Base-by-base conservation (phyloP, 2,113 vertebrate genomes). In the Calidris pygmaea region DNA sequence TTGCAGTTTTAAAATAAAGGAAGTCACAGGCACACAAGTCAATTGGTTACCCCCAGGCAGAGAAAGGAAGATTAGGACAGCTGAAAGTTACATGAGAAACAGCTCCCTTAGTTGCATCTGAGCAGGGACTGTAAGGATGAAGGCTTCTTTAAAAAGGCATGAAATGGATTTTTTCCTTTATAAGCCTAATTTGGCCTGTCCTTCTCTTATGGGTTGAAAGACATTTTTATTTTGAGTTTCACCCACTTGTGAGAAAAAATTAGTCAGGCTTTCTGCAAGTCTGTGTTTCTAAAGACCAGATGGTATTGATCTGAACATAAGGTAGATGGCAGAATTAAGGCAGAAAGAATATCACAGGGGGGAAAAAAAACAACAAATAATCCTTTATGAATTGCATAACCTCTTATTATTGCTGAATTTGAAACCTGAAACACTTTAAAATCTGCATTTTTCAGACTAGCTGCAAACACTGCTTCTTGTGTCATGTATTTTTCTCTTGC, bases 271-370 rank as follows among this genome's bases (percentile, higher is more conserved):
- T 92, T 92, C 48, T 89, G 43, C 30, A 79, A 70, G 56, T 68
- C 19, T 79, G 12, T 85, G 27, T 85, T 94, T 85, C 35, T 87
- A 37, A 79, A 79, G 89, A 83, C 48, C 84, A 91, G 77, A 89
- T 82, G 77, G 77, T 82, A 92, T 87, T 94, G 74, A 95, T 89
- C 48, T 82, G 89, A 95, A 68, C 77, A 91, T 87, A 93, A 96
- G 37, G 67, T 90, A 90, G 58, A 70, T 74, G 59, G 67, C 41
- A 88, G 72, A 82, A 88, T 39, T 88, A 88, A 86, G n/a, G 37
- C 29, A 85, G 47, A 95, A 93, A 83, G 21, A 89, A 47, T 89
- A 83, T 70, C 53, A 48, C 4, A 4, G 53, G 29, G 21, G 12
- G 34, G 32, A 0, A 2, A 1, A 2, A 8, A 34, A 37, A 17